Evolutionary conservation across 2,113 vertebrate genomes (phyloP).

Genomic region (Sapajus apella): DNA sequence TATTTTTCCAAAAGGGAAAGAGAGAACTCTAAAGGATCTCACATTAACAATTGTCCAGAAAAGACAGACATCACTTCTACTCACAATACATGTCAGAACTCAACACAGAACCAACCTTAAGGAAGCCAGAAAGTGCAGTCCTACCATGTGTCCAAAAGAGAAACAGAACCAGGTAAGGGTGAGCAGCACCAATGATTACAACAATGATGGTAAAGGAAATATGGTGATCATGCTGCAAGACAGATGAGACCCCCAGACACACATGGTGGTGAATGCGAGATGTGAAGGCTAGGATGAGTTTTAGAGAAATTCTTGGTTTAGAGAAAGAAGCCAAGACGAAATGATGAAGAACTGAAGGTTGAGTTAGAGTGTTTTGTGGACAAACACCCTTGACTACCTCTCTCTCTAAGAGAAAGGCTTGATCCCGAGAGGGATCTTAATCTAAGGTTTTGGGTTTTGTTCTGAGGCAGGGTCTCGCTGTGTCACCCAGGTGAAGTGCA

Average conservation of each 20-base stretch:
- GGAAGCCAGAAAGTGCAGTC: background rate
- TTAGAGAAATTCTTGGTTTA: background rate
- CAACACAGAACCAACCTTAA: background rate
- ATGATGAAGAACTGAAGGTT: background rate
- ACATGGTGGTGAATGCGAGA: background rate
- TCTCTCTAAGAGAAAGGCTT: background rate
- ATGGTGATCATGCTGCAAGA: background rate
- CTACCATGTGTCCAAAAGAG: background rate
- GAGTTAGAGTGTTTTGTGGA: background rate
- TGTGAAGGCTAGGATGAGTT: background rate
- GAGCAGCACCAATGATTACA: background rate
- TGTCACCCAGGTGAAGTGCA: no score
- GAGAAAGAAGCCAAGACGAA: background rate
- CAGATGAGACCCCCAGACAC: background rate
- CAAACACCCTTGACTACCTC: background rate
- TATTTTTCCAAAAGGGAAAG: background rate
- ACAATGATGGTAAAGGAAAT: background rate
- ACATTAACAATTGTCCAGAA: background rate
- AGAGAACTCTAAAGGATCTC: background rate
- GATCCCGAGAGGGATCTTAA: background rate
- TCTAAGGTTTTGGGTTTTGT: background rate
- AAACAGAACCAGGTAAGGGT: background rate
- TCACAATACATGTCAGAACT: background rate
- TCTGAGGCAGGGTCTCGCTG: no score
- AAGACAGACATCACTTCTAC: background rate